Conservation (phyloP, 2,888 invertebrate species). For the Notodonta ziczac region DNA sequence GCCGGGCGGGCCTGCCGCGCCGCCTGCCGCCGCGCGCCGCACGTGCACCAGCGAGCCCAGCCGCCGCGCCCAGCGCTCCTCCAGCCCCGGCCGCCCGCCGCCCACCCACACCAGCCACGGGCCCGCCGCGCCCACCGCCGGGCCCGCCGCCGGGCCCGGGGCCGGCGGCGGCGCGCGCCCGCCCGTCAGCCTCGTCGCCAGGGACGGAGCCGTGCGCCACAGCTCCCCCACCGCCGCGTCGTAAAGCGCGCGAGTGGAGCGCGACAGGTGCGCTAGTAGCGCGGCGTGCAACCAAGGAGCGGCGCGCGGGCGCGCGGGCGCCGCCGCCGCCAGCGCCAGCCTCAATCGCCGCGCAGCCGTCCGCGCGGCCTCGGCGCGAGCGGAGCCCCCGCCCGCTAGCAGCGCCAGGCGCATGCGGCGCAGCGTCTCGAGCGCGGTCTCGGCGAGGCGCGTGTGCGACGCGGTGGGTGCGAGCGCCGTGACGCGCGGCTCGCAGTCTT, state of each 20-base stretch:
- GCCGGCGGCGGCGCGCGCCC: slow-evolving; percentile 21
- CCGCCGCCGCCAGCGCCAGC: slow-evolving; percentile 48
- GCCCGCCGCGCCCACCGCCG: slow-evolving; percentile 35
- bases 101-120: slow-evolving; percentile 54
- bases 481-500: slow-evolving; percentile 56
- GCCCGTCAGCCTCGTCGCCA: slow-evolving; percentile 48
- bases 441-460: slow-evolving; percentile 53
- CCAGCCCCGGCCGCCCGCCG: slow-evolving; percentile 37
- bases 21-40: slow-evolving; percentile 43
- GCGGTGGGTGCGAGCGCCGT: slow-evolving; percentile 49
- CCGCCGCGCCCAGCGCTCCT: slow-evolving; percentile 50
- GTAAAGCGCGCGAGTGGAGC: slow-evolving; percentile 54
- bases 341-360: slow-evolving; percentile 47
- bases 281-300: slow-evolving; percentile 52
- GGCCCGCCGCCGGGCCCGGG: slow-evolving; percentile 26
- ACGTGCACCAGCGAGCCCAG: slow-evolving; percentile 51
- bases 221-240: slow-evolving; percentile 48
- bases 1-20: slow-evolving; percentile 17
- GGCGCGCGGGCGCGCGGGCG: slow-evolving; percentile 26
- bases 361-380: slow-evolving; percentile 31
- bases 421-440: slow-evolving; percentile 42
- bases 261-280: slow-evolving; percentile 46
- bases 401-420: slow-evolving; percentile 52
- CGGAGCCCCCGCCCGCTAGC: slow-evolving; percentile 34
- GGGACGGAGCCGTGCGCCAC: slow-evolving; percentile 50